These are phyloP conservation scores for Lichenostomus cassidix DNA, from an alignment of 2,113 vertebrate species.

Conservation along the genomic window DNA sequence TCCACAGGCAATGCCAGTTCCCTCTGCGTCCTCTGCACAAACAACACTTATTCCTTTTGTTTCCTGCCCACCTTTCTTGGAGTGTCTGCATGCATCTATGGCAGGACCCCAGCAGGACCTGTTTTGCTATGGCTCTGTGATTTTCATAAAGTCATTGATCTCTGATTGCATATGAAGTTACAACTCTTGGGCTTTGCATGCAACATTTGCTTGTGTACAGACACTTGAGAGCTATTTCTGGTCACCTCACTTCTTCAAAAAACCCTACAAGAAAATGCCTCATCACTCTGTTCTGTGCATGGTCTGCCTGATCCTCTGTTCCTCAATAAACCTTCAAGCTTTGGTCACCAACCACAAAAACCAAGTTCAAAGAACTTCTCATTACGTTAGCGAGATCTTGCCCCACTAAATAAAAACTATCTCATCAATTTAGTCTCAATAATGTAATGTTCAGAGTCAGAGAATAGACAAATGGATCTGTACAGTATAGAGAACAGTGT, in stretches of 20 bases:
- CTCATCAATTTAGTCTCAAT: not conserved
- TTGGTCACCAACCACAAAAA: not conserved
- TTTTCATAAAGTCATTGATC: not conserved
- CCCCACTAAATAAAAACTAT: not conserved
- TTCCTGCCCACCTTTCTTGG: not conserved
- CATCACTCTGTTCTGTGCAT: rapidly evolving
- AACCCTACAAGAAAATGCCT: not conserved
- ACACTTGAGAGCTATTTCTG: not conserved
- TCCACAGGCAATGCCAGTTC: not conserved
- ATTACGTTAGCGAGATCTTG: not conserved
- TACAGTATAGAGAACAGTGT: not conserved
- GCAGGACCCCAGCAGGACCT: not conserved
- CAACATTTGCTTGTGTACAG: not conserved
- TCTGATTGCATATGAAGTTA: not conserved
- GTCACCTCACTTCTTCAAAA: not conserved
- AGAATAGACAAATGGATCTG: not conserved
- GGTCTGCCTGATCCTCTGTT: not conserved
- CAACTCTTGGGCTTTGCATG: not conserved
- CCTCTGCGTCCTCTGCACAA: not conserved
- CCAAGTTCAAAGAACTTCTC: not conserved
- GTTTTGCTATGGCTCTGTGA: not conserved
- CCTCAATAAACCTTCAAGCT: not conserved
- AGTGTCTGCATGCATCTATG: rapidly evolving
- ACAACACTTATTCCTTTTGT: not conserved
- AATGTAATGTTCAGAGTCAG: not conserved